Base-by-base conservation (phyloP, 37 sponge, comb jelly and placozoan genomes). In the Diacarnus erythraeanus region DNA sequence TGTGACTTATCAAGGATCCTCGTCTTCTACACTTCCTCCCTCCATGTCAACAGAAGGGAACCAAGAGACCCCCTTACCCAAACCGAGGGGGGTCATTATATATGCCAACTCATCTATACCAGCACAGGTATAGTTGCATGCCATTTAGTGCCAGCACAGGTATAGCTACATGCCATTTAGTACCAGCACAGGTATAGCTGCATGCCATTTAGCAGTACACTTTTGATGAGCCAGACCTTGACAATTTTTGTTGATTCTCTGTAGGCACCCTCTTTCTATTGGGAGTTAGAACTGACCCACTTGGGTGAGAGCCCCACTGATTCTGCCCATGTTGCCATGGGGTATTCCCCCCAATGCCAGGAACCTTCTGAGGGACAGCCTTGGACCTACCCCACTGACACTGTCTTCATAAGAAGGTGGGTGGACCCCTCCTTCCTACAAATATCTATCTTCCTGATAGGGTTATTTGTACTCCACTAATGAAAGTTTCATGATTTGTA, bases 191-290 rank as follows among this genome's bases (percentile, higher is more conserved):
- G 33, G 86, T 86, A 38, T n/a, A n/a, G n/a, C n/a, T n/a, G n/a
- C n/a, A n/a, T n/a, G n/a, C n/a, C n/a, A n/a, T n/a, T n/a, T n/a
- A n/a, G n/a, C 88, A 26, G n/a, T n/a, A n/a, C n/a, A n/a, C n/a
- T n/a, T n/a, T n/a, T n/a, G n/a, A n/a, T n/a, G n/a, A n/a, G n/a
- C n/a, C n/a, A n/a, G n/a, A n/a, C n/a, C n/a, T n/a, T n/a, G n/a
- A n/a, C n/a, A 29, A 56, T 20, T 77, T 5, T 59, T 5, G 29
- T 44, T 64, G 23, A 66, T 15, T 47, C 12, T 47, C 6, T 47
- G 30, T 66, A 84, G 80, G 93, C 93, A 10, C 83, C 91, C 1
- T 92, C 95, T 42, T 97, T 94, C 83, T 97, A 97, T 91, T 97
- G 91, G 91, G 98, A 97, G 80, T 57, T 92, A 26, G 93, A 96